Base-by-base conservation (phyloP, 2,888 invertebrate genomes). In the Epistrophella euchroma region DNA sequence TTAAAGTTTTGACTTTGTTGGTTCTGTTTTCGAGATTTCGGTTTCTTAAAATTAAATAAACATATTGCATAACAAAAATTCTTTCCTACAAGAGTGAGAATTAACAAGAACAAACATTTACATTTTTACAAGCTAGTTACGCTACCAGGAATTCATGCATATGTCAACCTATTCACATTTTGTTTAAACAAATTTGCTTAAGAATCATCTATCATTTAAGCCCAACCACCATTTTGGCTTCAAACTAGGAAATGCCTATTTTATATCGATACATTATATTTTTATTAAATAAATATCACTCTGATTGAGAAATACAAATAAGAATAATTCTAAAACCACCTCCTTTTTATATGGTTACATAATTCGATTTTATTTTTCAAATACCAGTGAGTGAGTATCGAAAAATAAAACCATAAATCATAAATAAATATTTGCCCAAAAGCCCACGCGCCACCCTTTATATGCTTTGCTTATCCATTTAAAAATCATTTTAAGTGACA, bases 401-500 rank as follows among this genome's bases (percentile, higher is more conserved):
- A 25, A 28, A 17, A 19, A 66, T 15, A 73, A 25, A 66, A 50
- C n/a, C 37, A 22, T 45, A 66, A 77, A 62, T 76, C 56, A 72
- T 72, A 86, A 81, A 77, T 70, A 86, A 86, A 86, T 86, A 81
- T 86, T 86, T 85, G 47, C 40, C 40, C 17, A 81, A 72, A 32
- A 40, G 43, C 75, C 60, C 60, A 62, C 37, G 62, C 62, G 37
- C 84, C 80, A 85, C 77, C 74, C 74, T 45, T 73, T 55, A 5
- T 40, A 15, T 9, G 32, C 32, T 28, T 15, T 52, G 35, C 32
- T 58, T 70, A 52, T 71, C 68, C 86, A 86, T 77, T 86, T 74
- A 77, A 82, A 86, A 86, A 82, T 82, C 73, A 78, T 86, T 86
- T 86, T 40, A 73, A 82, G 77, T 86, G 86, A 74, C 86, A 86